A percentile compares a stretch with the other conserved stretches of the same genome.
phyloP scores from a whole-genome alignment of 2,888 invertebrate species.

The Callosobruchus maculatus region DNA sequence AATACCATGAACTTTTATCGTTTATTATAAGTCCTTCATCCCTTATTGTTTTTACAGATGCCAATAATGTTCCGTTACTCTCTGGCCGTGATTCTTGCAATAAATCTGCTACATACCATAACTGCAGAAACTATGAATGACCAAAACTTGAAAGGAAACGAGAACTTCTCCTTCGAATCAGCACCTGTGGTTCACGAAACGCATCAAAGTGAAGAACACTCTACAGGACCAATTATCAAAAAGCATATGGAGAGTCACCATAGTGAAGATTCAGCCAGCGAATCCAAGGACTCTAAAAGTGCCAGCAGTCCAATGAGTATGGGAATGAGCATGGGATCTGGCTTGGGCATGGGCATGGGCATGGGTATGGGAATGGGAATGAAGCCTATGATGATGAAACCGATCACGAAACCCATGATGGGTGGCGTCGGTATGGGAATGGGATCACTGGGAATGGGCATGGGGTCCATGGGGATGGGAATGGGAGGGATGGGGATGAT shows the following conservation, averaged over 20 bases:
- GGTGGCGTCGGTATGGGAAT: not conserved
- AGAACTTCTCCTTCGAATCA: not conserved
- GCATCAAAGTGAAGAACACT: not conserved
- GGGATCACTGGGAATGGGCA: not conserved
- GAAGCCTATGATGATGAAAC: constrained; percentile 1
- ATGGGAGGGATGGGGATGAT: constrained; percentile 1
- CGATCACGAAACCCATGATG: not conserved
- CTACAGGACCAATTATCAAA: not conserved
- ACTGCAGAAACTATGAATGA: not conserved
- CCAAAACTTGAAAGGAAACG: not conserved
- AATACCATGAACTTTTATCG: too few species aligned
- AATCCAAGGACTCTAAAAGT: not conserved
- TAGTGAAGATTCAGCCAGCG: not conserved
- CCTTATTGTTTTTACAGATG: not conserved
- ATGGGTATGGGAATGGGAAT: constrained; percentile 6
- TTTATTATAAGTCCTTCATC: too few species aligned
- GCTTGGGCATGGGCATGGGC: constrained; percentile 2
- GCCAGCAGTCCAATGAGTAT: not conserved
- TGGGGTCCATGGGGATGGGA: constrained; percentile 4
- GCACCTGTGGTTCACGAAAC: not conserved
- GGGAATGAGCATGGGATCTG: constrained; percentile 4
- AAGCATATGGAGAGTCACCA: not conserved
- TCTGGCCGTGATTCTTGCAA: not conserved
- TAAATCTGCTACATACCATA: not conserved
- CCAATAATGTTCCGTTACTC: not conserved